Evolutionary conservation across 2,888 invertebrate species (phyloP), one percentile per base, ranked within the genome.

Genomic region (Latheticus oryzae): DNA sequence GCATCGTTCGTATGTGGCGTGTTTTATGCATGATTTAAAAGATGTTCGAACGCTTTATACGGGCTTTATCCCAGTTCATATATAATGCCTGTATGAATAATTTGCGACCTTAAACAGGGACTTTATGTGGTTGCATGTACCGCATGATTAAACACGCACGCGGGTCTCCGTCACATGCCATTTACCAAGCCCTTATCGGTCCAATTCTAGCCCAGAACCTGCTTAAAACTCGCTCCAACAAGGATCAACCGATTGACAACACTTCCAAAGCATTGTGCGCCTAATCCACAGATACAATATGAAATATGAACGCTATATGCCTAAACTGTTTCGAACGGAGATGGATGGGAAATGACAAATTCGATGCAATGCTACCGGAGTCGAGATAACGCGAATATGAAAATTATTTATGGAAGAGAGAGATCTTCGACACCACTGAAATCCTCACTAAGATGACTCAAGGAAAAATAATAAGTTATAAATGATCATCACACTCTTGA

Each of bases 81-180:
- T 52, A 48, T 48, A 55, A 55, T 58, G 58, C 52, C 50, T 45
- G 35, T 58, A 52, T 58, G 58, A 58, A 58, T 58, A 58, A 58
- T 51, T 57, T 51, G 51, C 32, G 45, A 51, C 45, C 33, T 58
- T 58, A 52, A 45, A 33, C 52, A 47, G 51, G 40, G 52, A 52
- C 35, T 58, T 58, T 43, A 58, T 54, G 43, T 58, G 53, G 53
- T 53, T 47, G 58, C 53, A 53, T 53, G 53, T 38, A 54, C 47
- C 58, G 42, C 58, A 54, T 58, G 58, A 58, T 58, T 58, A 54
- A 58, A 53, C 58, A 47, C 40, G 45, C 45, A 52, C 43, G 45
- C 32, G 32, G 47, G 15, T 45, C 51, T 28, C 26, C 48, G 45
- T 37, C 45, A 45, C 45, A 52, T 58, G 58, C 51, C 58, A 58